Evolutionary conservation across 2,113 vertebrate genomes (phyloP).

Genomic region (Lucifuga dentata): DNA sequence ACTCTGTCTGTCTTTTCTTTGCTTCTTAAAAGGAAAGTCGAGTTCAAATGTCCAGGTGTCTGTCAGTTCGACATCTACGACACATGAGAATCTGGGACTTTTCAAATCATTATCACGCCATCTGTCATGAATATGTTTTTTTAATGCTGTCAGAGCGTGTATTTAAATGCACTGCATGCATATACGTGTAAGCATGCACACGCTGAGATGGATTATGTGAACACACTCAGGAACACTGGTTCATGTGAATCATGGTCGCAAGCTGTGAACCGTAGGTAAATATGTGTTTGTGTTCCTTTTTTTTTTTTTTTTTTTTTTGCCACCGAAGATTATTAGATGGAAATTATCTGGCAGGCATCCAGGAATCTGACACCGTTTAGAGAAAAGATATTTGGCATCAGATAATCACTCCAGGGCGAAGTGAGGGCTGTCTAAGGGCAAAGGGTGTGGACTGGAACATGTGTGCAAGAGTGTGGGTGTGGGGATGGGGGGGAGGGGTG

Average conservation of each 20-base stretch:
- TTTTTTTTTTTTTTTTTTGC: slow-evolving; percentile 56
- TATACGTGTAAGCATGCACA: slow-evolving; percentile 11
- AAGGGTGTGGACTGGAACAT: slow-evolving; percentile 68
- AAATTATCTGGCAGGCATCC: slow-evolving; percentile 79
- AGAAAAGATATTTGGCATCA: slow-evolving; percentile 76
- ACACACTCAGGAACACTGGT: slow-evolving; percentile 49
- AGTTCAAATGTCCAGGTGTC: slow-evolving; percentile 71
- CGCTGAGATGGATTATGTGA: slow-evolving; percentile 28
- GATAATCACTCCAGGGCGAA: slow-evolving; percentile 72
- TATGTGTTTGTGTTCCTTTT: slow-evolving; percentile 75
- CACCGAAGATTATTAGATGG: slow-evolving; percentile 81
- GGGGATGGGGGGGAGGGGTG: slow-evolving; percentile 4
- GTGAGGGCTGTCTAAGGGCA: background rate
- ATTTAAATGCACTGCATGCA: slow-evolving; percentile 21
- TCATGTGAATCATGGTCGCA: slow-evolving; percentile 70
- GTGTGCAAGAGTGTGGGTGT: slow-evolving; percentile 33
- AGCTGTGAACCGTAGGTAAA: slow-evolving; percentile 82
- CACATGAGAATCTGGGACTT: slow-evolving; percentile 21
- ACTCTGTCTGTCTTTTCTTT: slow-evolving; percentile 25
- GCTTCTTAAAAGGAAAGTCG: slow-evolving; percentile 38
- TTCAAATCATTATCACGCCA: slow-evolving; percentile 31
- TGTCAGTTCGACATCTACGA: slow-evolving; percentile 43
- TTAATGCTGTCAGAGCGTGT: too few relatives aligned
- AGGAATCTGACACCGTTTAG: slow-evolving; percentile 75
- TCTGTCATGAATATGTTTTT: slow-evolving; percentile 37